Evolutionary conservation across 2,888 invertebrate species (phyloP).

Genomic region (Eristalinus aeneus): DNA sequence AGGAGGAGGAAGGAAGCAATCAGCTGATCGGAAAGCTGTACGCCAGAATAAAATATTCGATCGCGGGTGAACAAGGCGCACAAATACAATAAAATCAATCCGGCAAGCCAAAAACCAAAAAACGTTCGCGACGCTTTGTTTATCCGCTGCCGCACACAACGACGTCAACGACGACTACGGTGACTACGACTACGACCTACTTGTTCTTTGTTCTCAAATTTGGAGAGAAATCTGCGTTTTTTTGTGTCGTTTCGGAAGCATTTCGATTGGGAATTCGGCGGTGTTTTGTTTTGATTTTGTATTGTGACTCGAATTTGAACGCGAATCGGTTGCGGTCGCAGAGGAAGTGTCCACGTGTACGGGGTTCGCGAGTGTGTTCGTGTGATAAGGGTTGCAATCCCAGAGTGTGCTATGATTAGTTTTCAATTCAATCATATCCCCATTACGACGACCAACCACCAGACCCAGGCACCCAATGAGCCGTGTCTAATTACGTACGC

Average conservation of each 20-base stretch:
- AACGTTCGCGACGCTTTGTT: conserved; percentile 38
- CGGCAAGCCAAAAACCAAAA: background rate
- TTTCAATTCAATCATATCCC: conserved; percentile 49
- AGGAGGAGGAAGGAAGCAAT: background rate
- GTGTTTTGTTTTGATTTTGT: background rate
- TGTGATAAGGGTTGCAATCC: conserved; percentile 1
- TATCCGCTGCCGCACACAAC: conserved; percentile 12
- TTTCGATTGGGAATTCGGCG: background rate
- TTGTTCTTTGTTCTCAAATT: conserved; percentile 59
- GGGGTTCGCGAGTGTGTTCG: background rate
- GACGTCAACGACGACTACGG: background rate
- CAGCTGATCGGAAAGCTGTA: conserved; percentile 52
- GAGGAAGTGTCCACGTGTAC: background rate
- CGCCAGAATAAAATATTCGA: conserved; percentile 10
- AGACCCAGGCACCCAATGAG: conserved; percentile 24
- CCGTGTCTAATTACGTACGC: conserved; percentile 22
- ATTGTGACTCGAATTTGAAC: background rate
- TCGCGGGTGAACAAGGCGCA: background rate
- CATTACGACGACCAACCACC: conserved; percentile 10
- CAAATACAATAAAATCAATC: conserved; percentile 3
- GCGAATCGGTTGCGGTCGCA: conserved; percentile 9
- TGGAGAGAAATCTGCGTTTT: conserved; percentile 31
- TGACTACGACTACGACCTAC: conserved; percentile 44
- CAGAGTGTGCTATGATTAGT: conserved; percentile 61
- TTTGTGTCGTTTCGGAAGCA: background rate